These are phyloP conservation scores for Iguana delicatissima DNA, from an alignment of 2,797 vertebrate species.

Conservation along the genomic window DNA sequence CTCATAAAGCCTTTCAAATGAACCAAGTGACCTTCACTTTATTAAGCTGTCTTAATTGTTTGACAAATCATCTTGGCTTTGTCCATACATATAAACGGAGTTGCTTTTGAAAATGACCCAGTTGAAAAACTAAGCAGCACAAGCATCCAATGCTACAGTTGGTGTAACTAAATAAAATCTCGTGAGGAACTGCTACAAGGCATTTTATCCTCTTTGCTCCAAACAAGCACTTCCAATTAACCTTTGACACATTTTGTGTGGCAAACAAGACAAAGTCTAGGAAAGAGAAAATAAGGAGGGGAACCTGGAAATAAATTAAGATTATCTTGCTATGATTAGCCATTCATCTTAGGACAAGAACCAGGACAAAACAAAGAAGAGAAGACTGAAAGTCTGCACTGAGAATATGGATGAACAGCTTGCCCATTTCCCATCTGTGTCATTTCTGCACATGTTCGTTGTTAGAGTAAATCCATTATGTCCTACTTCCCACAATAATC, in stretches of 20 bases:
- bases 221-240: neutral
- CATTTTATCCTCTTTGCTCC: neutral
- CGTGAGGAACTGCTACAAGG: neutral
- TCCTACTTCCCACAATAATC: neutral
- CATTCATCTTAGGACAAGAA: neutral
- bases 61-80: neutral
- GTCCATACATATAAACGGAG: conserved; percentile 10
- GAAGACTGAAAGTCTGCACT: neutral
- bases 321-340: neutral
- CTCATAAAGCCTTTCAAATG: conserved; percentile 21
- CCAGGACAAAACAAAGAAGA: neutral
- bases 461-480: neutral
- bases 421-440: neutral
- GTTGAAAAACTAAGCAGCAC: conserved; percentile 19
- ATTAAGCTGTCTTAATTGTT: neutral
- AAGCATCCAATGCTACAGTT: conserved; percentile 6
- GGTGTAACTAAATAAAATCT: too few species aligned
- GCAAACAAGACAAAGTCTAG: neutral
- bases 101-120: conserved; percentile 33
- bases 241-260: neutral
- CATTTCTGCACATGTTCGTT: neutral
- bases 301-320: neutral
- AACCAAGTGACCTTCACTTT: neutral
- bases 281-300: neutral
- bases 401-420: neutral